A percentile compares a stretch with the other conserved stretches of the same genome.
phyloP scores from a whole-genome alignment of 2,888 invertebrate species.

The Blomia tropicalis region DNA sequence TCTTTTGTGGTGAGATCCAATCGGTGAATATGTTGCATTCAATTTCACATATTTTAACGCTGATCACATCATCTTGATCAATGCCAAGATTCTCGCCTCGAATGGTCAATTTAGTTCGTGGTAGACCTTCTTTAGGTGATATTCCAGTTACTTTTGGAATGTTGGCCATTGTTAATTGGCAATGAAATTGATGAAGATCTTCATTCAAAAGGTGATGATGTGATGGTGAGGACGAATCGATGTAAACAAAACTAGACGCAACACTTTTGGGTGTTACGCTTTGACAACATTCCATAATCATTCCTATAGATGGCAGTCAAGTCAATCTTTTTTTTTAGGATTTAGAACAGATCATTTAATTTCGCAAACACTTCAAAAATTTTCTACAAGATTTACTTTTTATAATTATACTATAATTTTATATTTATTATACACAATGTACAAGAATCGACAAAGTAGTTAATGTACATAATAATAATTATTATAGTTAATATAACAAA shows the following conservation, averaged over 20 bases:
- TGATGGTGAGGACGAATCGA: background rate
- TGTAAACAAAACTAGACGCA: background rate
- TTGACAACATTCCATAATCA: too few relatives aligned
- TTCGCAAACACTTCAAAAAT: too few relatives aligned
- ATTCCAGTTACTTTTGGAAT: conserved; percentile 61
- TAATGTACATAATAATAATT: too few relatives aligned
- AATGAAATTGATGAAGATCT: too few relatives aligned
- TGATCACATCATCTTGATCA: conserved; percentile 65
- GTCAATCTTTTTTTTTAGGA: background rate
- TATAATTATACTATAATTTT: too few relatives aligned
- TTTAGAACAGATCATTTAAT: too few relatives aligned
- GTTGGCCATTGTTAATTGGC: background rate
- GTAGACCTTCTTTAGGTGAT: conserved; percentile 95
- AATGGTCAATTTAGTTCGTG: conserved; percentile 83
- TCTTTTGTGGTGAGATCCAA: conserved; percentile 95
- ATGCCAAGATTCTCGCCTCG: conserved; percentile 86
- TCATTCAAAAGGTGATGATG: too few relatives aligned
- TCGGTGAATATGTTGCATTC: conserved; percentile 88
- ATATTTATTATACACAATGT: too few relatives aligned
- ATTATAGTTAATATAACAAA: too few relatives aligned
- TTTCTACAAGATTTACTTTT: too few relatives aligned
- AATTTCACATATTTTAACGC: conserved; percentile 81
- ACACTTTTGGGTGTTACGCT: background rate
- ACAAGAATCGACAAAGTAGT: too few relatives aligned
- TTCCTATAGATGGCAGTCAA: too few relatives aligned